Conservation (phyloP, 2,797 vertebrate species). For the Ctenosaura bakeri region DNA sequence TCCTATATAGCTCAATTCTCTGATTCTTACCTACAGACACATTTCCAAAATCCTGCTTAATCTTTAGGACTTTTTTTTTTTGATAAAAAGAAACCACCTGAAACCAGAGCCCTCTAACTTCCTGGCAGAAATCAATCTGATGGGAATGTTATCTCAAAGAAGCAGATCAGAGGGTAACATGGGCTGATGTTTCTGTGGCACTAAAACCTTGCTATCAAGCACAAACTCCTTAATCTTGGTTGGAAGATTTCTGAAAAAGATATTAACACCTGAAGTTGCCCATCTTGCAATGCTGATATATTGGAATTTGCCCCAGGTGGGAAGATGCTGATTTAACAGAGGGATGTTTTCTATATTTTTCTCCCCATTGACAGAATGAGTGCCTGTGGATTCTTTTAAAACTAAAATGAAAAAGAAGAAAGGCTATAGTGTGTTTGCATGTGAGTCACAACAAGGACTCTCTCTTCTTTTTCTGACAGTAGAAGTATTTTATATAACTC, state of each 20-base stretch:
- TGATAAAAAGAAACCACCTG: slow-evolving; percentile 32
- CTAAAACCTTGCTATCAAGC: slow-evolving; percentile 35
- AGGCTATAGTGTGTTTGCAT: not conserved
- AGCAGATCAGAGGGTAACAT: slow-evolving; percentile 62
- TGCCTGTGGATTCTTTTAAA: not conserved
- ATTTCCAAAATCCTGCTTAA: slow-evolving; percentile 53
- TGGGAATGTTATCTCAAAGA: slow-evolving; percentile 68
- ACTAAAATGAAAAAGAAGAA: not conserved
- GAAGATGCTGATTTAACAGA: slow-evolving; percentile 55
- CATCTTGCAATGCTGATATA: slow-evolving; percentile 35
- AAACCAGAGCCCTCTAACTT: slow-evolving; percentile 45
- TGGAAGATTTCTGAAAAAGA: slow-evolving; percentile 52
- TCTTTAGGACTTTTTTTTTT: slow-evolving; percentile 33
- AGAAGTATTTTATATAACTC: not conserved
- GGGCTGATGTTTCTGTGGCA: slow-evolving; percentile 38
- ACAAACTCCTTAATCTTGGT: slow-evolving; percentile 36
- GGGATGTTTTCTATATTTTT: slow-evolving; percentile 11
- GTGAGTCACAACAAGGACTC: not conserved
- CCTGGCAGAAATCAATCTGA: slow-evolving; percentile 69
- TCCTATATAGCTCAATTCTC: slow-evolving; percentile 50
- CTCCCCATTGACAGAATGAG: not conserved
- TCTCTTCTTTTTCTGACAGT: slow-evolving; percentile 5
- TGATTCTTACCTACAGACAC: slow-evolving; percentile 67
- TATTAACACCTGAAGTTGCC: slow-evolving; percentile 36
- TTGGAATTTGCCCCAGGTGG: slow-evolving; percentile 34